These are phyloP conservation scores for Gallinago stenura DNA, from an alignment of 2,797 vertebrate species.

Conservation along the genomic window DNA sequence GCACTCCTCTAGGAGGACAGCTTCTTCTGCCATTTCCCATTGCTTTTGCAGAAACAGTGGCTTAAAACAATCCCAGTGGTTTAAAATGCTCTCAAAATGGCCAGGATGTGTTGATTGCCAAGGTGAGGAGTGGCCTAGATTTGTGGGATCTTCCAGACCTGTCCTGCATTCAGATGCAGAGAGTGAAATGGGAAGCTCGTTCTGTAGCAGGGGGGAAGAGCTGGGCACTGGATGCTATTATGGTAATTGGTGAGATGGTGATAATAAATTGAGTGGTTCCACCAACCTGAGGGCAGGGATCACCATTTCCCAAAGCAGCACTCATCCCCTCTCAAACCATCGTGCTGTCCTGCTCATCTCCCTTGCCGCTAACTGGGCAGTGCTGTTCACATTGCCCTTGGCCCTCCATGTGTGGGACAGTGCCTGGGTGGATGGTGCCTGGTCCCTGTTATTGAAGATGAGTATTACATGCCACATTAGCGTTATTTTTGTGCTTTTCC, in stretches of 20 bases:
- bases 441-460: neutral
- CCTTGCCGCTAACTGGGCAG: neutral
- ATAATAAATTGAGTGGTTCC: neutral
- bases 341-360: neutral
- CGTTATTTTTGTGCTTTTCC: neutral
- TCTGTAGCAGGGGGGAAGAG: neutral
- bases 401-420: neutral
- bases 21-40: neutral
- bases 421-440: neutral
- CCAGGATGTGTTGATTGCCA: neutral
- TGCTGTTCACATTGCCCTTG: neutral
- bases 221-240: neutral
- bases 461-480: rapidly evolving
- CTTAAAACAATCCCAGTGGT: neutral
- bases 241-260: neutral
- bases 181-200: neutral
- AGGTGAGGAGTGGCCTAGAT: neutral
- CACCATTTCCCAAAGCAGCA: neutral
- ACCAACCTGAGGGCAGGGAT: neutral
- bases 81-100: neutral
- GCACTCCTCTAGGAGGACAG: neutral
- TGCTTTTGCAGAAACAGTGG: neutral
- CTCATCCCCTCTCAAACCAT: neutral
- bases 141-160: neutral
- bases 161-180: rapidly evolving